Base-by-base conservation (phyloP, 2,888 invertebrate genomes). In the Hylaea fasciaria region DNA sequence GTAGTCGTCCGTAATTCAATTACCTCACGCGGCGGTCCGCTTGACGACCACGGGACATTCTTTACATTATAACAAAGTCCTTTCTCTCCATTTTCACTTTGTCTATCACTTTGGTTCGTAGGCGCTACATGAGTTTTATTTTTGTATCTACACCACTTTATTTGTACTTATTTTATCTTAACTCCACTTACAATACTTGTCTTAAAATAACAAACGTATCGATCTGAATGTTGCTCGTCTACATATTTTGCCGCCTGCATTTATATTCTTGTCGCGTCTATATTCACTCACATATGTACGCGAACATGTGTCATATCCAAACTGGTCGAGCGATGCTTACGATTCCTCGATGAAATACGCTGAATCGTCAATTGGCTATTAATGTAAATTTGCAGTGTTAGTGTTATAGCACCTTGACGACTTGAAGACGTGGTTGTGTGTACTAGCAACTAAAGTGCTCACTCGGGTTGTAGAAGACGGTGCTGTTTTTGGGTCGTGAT, bases 271-370 rank as follows among this genome's bases (percentile, higher is more conserved):
- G 61, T 57, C 74, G 76, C 77, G 85, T 73, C 45, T 63, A 67
- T 72, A 72, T 72, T 74, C 74, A 72, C 73, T 76, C 70, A 71
- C 78, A 80, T 78, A 80, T 72, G 76, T 76, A 77, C 75, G 73
- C 66, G 65, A 78, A 90, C 91, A 91, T 85, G 81, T 91, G 91
- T 91, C 88, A 87, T 86, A 85, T 80, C 89, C 89, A 87, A 88
- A 89, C 74, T 74, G 66, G 86, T 81, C 74, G 65, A 71, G 68
- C 66, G 70, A 72, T 80, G 75, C 32, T 8, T 32, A 32, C 32
- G 1, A 9, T 32, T 71, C 65, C 66, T 72, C 69, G 62, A 47
- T 48, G 45, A 71, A 76, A 78, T 77, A 81, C 70, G 81, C 81
- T 85, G 89, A 88, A 89, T 91, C 66, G 68, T 73, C 83, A 85